Evolutionary conservation across 2,888 invertebrate species (phyloP).

Genomic region (Pristionchus fissidentatus): DNA sequence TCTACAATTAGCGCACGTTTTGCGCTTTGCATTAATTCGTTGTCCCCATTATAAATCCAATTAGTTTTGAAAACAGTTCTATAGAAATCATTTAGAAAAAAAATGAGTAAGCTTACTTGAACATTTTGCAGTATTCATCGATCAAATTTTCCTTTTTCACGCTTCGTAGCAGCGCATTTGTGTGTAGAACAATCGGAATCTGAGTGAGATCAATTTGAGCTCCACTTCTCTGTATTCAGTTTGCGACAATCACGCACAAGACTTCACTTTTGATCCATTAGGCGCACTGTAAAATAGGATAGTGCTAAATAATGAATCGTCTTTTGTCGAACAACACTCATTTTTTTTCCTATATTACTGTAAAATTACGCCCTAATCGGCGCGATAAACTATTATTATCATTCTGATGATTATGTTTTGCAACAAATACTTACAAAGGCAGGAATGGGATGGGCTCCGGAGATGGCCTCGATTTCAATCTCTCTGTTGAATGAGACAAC

Average conservation of each 20-base stretch:
- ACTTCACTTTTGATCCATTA: neutral
- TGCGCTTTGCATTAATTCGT: too few species aligned
- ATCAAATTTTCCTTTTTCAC: slow-evolving; percentile 41
- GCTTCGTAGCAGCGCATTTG: slow-evolving; percentile 42
- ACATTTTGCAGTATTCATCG: neutral
- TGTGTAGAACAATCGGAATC: slow-evolving; percentile 54
- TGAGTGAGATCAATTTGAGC: too few species aligned
- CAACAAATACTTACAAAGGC: slow-evolving; percentile 50
- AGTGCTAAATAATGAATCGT: too few species aligned
- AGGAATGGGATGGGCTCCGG: slow-evolving; percentile 56
- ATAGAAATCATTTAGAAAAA: too few species aligned
- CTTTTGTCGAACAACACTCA: too few species aligned
- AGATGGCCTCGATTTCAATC: slow-evolving; percentile 57
- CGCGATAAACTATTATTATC: neutral
- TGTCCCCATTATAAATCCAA: too few species aligned
- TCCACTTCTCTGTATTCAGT: neutral
- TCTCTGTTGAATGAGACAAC: slow-evolving; percentile 57
- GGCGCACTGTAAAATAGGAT: neutral
- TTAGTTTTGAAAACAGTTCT: too few species aligned
- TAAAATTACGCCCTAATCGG: too few species aligned
- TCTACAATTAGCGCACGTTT: too few species aligned
- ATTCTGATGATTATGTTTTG: neutral
- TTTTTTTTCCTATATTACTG: too few species aligned
- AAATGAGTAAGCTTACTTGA: neutral
- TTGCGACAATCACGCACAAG: neutral